These are phyloP conservation scores for Aphaenogaster ashmeadi DNA, from an alignment of 1,140 invertebrate genomes.

Conservation along the genomic window DNA sequence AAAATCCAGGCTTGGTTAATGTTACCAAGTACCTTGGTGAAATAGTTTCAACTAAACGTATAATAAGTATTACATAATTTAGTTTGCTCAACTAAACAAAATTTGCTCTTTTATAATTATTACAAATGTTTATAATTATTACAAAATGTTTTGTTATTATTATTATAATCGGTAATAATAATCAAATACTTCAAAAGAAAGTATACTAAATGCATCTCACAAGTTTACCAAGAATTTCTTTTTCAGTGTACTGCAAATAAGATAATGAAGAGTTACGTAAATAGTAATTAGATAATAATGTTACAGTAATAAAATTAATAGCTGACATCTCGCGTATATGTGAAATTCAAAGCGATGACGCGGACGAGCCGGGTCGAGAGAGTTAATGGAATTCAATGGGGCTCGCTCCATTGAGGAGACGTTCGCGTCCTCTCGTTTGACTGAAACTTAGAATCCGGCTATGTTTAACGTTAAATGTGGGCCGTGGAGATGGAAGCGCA, in stretches of 20 bases:
- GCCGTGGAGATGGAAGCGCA: slow-evolving; percentile 13
- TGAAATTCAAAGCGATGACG: neutral
- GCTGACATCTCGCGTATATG: neutral
- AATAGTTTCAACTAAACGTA: too few species aligned
- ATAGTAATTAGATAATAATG: neutral
- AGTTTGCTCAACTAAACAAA: too few species aligned
- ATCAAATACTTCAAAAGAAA: too few species aligned
- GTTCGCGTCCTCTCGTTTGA: neutral
- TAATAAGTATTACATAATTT: too few species aligned
- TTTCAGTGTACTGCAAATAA: neutral
- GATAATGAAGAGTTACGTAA: neutral
- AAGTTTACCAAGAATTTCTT: too few species aligned
- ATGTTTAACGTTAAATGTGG: slow-evolving; percentile 36
- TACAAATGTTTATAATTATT: too few species aligned
- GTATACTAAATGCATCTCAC: too few species aligned
- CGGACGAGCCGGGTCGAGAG: neutral
- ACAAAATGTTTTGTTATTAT: too few species aligned
- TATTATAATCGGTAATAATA: too few species aligned
- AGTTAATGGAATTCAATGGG: slow-evolving; percentile 19
- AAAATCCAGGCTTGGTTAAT: too few species aligned
- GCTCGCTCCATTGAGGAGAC: slow-evolving; percentile 26
- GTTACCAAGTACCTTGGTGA: too few species aligned
- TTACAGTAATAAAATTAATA: neutral
- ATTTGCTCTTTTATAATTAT: too few species aligned
- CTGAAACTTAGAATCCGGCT: slow-evolving; percentile 31